phyloP scores from a whole-genome alignment of 2,888 invertebrate genomes.

The Cylloceria caligata region DNA sequence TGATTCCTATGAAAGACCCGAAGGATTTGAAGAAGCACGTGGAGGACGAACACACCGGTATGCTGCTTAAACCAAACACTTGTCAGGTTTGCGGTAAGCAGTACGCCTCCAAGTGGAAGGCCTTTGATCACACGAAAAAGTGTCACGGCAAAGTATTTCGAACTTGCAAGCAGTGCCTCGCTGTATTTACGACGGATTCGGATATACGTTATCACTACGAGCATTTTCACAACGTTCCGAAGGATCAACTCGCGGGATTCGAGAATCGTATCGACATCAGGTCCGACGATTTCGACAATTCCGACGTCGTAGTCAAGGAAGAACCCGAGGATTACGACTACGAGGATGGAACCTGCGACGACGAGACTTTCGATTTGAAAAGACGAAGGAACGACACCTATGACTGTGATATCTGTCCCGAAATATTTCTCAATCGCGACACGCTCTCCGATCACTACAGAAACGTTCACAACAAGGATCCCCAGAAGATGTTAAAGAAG shows the following conservation, averaged over 20 bases:
- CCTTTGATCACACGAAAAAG: slow-evolving; percentile 87
- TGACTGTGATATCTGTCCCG: slow-evolving; percentile 82
- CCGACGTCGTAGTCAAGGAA: slow-evolving; percentile 79
- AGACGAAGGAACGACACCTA: slow-evolving; percentile 78
- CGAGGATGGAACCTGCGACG: slow-evolving; percentile 75
- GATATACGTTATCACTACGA: slow-evolving; percentile 86
- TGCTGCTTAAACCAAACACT: slow-evolving; percentile 85
- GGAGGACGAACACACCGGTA: slow-evolving; percentile 85
- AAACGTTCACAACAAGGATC: slow-evolving; percentile 82
- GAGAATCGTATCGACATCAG: slow-evolving; percentile 79
- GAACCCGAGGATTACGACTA: slow-evolving; percentile 82
- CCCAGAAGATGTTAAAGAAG: slow-evolving; percentile 77
- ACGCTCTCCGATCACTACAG: slow-evolving; percentile 80
- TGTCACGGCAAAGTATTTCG: slow-evolving; percentile 87
- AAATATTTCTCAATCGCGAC: slow-evolving; percentile 80
- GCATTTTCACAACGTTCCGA: slow-evolving; percentile 82
- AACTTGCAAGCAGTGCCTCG: slow-evolving; percentile 87
- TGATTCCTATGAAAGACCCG: slow-evolving; percentile 86
- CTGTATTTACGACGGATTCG: slow-evolving; percentile 86
- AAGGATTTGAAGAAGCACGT: slow-evolving; percentile 87
- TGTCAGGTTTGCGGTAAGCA: slow-evolving; percentile 88
- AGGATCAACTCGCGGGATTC: slow-evolving; percentile 81
- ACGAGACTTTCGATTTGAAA: slow-evolving; percentile 75
- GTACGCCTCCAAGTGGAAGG: slow-evolving; percentile 87
- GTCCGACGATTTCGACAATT: slow-evolving; percentile 73